Conservation (phyloP, 2,797 vertebrate species). For the Fistularia tabacaria region DNA sequence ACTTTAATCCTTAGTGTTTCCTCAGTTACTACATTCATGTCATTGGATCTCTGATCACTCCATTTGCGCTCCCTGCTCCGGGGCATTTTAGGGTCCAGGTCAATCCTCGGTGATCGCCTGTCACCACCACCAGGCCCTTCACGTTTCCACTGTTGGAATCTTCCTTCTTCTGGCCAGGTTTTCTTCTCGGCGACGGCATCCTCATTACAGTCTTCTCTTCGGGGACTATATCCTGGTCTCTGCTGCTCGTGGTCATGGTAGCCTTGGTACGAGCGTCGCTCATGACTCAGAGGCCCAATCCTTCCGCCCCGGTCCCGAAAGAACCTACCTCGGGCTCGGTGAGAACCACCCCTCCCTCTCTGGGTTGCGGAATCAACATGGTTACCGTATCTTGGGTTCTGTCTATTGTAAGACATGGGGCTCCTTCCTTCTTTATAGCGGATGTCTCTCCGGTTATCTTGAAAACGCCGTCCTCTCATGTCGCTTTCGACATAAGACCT, state of each 20-base stretch:
- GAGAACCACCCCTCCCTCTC: constrained; percentile 18
- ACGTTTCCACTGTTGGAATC: constrained; percentile 20
- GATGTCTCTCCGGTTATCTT: constrained; percentile 29
- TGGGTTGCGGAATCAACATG: constrained; percentile 10
- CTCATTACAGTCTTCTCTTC: constrained; percentile 12
- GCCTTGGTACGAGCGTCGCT: constrained; percentile 7
- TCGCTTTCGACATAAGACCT: constrained; percentile 22
- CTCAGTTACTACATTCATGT: constrained; percentile 26
- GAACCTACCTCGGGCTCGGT: constrained; percentile 8
- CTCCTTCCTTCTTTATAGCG: constrained; percentile 34
- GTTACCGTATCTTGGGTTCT: constrained; percentile 7
- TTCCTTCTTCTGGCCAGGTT: constrained; percentile 31
- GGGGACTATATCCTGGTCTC: constrained; percentile 1
- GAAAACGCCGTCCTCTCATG: constrained; percentile 1
- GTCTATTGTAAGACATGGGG: constrained; percentile 9
- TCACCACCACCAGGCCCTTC: constrained; percentile 19
- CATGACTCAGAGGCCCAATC: constrained; percentile 17
- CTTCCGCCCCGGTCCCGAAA: constrained; percentile 12
- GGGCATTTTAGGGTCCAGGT: constrained; percentile 37
- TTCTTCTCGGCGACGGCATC: constrained; percentile 11
- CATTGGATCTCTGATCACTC: constrained; percentile 28
- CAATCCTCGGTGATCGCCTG: neutral
- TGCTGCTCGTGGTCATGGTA: constrained; percentile 28
- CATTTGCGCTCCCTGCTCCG: constrained; percentile 24
- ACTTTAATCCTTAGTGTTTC: constrained; percentile 88